Percentiles rank a stretch among this genome's conserved stretches.
phyloP scores from a whole-genome alignment of 2,888 invertebrate genomes.

The Tetranychus piercei region DNA sequence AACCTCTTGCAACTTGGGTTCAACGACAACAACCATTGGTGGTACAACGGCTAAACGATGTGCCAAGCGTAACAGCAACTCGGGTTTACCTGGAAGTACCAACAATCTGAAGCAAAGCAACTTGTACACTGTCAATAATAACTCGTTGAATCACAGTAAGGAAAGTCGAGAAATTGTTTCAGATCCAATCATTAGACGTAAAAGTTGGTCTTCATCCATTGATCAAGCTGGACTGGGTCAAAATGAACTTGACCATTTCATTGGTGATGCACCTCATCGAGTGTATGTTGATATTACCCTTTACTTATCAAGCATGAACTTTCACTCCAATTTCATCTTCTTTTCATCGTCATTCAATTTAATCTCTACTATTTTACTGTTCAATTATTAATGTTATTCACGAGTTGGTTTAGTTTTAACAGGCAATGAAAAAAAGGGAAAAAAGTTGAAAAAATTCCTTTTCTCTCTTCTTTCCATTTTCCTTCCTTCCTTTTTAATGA shows the following conservation, averaged over 20 bases:
- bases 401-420: no score
- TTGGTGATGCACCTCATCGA: background rate
- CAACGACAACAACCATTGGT: background rate
- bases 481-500: no score
- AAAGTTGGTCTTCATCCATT: conserved; percentile 5
- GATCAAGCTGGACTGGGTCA: background rate
- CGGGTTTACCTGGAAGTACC: background rate
- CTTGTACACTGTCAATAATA: background rate
- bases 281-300: conserved; percentile 3
- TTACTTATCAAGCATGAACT: background rate
- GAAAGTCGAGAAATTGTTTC: no score
- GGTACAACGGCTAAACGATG: conserved; percentile 6
- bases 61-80: conserved; percentile 1
- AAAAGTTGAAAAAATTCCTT: no score
- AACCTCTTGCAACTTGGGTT: background rate
- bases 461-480: no score
- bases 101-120: background rate
- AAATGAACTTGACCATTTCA: background rate
- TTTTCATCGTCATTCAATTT: no score
- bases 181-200: background rate
- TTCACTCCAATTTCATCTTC: no score
- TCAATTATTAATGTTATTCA: no score
- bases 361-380: no score
- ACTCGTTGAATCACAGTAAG: background rate
- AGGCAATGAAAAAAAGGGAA: no score